phyloP scores from a whole-genome alignment of 2,797 vertebrate species.

The Coilia nasus region DNA sequence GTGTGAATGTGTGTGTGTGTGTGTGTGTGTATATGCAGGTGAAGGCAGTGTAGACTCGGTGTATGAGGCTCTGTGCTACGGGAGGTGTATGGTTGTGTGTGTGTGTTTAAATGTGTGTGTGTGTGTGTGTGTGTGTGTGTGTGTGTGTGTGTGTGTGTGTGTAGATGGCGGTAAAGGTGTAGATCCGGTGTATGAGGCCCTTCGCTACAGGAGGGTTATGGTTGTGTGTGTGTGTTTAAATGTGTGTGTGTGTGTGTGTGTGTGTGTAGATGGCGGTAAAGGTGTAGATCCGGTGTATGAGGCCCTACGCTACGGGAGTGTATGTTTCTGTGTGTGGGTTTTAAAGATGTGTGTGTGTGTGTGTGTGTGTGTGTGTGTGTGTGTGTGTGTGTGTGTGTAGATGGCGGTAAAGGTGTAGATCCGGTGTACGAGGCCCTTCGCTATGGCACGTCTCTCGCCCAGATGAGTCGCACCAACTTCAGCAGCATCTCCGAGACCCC shows the following conservation, averaged over 20 bases:
- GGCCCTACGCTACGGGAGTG: no score
- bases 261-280: slow-evolving; percentile 63
- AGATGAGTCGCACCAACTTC: slow-evolving; percentile 84
- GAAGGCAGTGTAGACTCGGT: no score
- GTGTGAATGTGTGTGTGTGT: not conserved
- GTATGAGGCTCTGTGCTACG: no score
- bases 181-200: no score
- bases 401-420: slow-evolving; percentile 74
- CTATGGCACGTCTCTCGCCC: slow-evolving; percentile 88
- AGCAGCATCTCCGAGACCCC: slow-evolving; percentile 86
- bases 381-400: slow-evolving; percentile 55
- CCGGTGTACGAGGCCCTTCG: slow-evolving; percentile 88
- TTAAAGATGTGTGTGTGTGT: slow-evolving; percentile 41
- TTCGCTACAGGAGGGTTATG: not conserved
- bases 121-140: slow-evolving; percentile 42
- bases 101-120: not conserved
- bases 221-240: slow-evolving; percentile 5
- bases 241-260: slow-evolving; percentile 48
- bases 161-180: slow-evolving; percentile 62
- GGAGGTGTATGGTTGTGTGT: not conserved
- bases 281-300: not conserved
- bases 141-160: slow-evolving; percentile 45
- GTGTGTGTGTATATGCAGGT: no score
- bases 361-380: slow-evolving; percentile 47
- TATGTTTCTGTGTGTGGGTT: slow-evolving; percentile 11